Evolutionary conservation across 2,797 vertebrate genomes (phyloP).

Genomic region (Vultur gryphus): DNA sequence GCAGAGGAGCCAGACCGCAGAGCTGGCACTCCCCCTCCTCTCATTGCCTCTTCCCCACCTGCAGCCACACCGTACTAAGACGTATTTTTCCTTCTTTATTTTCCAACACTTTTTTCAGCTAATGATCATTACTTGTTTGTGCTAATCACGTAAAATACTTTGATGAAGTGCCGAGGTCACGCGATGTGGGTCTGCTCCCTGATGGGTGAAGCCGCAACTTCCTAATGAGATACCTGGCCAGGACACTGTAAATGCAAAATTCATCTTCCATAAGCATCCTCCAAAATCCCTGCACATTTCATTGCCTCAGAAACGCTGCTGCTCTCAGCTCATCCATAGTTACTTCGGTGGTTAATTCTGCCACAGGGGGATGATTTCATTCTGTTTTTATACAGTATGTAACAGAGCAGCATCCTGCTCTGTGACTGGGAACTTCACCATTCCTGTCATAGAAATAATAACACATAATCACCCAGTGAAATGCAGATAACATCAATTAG

Average conservation of each 20-base stretch:
- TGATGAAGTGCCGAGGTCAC: neutral
- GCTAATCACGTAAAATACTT: neutral
- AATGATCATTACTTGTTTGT: neutral
- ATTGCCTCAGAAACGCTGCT: neutral
- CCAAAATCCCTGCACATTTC: neutral
- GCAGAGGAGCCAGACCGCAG: neutral
- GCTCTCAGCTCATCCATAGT: neutral
- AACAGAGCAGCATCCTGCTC: neutral
- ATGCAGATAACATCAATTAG: neutral
- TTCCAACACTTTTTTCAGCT: neutral
- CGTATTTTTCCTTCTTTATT: neutral
- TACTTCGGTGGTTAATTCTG: neutral
- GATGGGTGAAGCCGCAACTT: neutral
- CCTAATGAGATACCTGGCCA: neutral
- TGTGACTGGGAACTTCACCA: neutral
- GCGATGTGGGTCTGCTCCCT: neutral
- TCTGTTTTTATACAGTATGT: neutral
- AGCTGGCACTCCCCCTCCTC: neutral
- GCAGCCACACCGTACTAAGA: accelerated
- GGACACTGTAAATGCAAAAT: neutral
- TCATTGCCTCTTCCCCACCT: neutral
- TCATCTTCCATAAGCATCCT: neutral
- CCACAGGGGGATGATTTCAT: neutral
- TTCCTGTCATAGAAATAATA: neutral
- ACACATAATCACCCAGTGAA: neutral